Conservation (phyloP, 2,888 invertebrate species). For the Thysanoteuthis rhombus region DNA sequence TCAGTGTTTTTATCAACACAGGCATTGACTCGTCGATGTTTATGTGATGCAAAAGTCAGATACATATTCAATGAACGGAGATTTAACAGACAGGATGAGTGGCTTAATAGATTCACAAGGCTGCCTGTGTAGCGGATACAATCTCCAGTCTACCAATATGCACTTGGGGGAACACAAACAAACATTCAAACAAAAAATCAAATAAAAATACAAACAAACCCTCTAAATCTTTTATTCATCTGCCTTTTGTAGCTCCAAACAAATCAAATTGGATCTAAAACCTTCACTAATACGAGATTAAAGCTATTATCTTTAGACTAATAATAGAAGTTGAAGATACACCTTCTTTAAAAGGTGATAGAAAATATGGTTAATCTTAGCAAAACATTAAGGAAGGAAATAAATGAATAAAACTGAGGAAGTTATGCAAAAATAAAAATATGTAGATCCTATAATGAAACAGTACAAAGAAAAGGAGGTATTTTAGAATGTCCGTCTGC, state of each 20-base stretch:
- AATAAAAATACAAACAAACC: background rate
- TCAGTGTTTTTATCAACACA: background rate
- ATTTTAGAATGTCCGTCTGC: background rate
- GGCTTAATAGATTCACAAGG: conserved; percentile 12
- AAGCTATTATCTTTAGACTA: background rate
- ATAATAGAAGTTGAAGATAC: background rate
- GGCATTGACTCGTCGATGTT: background rate
- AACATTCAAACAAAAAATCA: background rate
- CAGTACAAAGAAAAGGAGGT: background rate
- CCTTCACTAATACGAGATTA: background rate
- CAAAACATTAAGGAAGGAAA: background rate
- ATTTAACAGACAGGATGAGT: conserved; percentile 12
- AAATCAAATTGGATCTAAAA: conserved; percentile 12
- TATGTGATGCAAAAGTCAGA: background rate
- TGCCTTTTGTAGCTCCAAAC: background rate
- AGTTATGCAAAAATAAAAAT: background rate
- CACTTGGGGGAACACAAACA: too few relatives aligned
- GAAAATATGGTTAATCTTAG: background rate
- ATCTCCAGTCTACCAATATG: background rate
- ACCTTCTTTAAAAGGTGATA: background rate
- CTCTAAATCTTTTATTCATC: background rate
- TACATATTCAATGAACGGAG: background rate
- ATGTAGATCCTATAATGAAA: background rate
- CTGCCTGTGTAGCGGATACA: background rate
- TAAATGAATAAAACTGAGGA: background rate